A percentile compares a stretch with the other conserved stretches of the same genome.
phyloP scores from a whole-genome alignment of 2,797 vertebrate genomes.

The Sebastes ruberrimus region DNA sequence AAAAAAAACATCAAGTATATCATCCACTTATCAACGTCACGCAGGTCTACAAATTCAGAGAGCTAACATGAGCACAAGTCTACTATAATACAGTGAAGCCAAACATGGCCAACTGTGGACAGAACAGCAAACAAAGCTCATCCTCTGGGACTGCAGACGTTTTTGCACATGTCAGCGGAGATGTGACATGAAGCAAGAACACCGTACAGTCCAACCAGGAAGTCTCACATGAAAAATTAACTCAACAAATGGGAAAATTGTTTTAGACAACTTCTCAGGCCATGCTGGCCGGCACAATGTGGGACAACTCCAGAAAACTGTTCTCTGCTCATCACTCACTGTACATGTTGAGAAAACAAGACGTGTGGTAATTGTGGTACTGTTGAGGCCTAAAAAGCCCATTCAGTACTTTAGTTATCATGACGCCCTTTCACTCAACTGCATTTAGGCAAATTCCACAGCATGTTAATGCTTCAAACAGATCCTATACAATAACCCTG shows the following conservation, averaged over 20 bases:
- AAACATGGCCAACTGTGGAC: background rate
- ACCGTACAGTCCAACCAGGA: slow-evolving; percentile 6
- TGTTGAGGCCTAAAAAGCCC: background rate
- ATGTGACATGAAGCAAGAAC: slow-evolving; percentile 12
- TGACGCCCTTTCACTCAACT: background rate
- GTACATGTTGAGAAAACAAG: background rate
- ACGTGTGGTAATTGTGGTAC: background rate
- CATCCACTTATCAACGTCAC: background rate
- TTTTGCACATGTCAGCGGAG: slow-evolving; percentile 35
- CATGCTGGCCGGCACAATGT: background rate
- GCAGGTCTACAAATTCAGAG: background rate
- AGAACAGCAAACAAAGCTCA: background rate
- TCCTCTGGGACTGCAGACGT: slow-evolving; percentile 1
- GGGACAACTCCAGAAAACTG: background rate
- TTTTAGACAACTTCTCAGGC: slow-evolving; percentile 61
- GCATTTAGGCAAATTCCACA: background rate
- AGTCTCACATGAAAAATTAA: slow-evolving; percentile 52
- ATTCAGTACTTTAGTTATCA: background rate
- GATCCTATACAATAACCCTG: slow-evolving; percentile 22
- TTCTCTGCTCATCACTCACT: background rate
- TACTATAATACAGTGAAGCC: background rate
- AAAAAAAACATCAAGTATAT: background rate
- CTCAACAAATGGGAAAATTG: slow-evolving; percentile 61
- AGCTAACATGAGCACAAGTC: background rate
- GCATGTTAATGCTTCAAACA: background rate